Evolutionary conservation across 1,140 invertebrate genomes (phyloP), one percentile per base, ranked within the genome.

Genomic region (Cotesia vestalis): DNA sequence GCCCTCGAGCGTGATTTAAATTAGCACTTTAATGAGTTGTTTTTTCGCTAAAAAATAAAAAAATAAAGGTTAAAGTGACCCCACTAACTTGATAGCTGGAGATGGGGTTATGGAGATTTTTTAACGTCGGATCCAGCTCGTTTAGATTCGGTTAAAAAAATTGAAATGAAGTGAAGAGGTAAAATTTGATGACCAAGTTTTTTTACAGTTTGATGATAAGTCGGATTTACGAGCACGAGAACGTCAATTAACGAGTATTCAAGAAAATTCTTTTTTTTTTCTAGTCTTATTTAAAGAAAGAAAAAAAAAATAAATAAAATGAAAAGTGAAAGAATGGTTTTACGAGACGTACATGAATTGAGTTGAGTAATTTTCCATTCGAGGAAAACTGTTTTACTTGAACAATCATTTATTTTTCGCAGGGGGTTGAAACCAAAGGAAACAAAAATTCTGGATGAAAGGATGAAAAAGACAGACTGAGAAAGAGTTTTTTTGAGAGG

Each of bases 21-120:
- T 66, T 64, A 66, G 62, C 63, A 66, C 55, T 66, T 64, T 72
- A 63, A 72, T 66, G 64, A 72, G 62, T 71, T 53, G 64, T 72
- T 63, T 64, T 59, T 52, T 14, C 35, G 46, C 36, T 62, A 70
- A 70, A 59, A 27, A 27, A 11, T 9, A 3, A 27, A 59, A 59
- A 59, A 6, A 20, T 6, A 27, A 59, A 59, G 27, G 40, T 46
- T 46, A 46, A 46, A 46, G 40, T 46, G 40, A 46, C 40, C 40
- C 40, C 40, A 46, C 40, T 46, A 46, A 46, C 40, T 46, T 46
- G 40, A 46, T 46, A 46, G 40, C 40, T 9, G 40, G 2, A 46
- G 40, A 6, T 9, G 40, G 2, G 40, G 40, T 46, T 46, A 46
- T 46, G 40, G 40, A 9, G 40, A 46, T 46, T 46, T 46, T 46